Base-by-base conservation (phyloP, 2,888 invertebrate genomes). In the Cryptocephalus moraei region DNA sequence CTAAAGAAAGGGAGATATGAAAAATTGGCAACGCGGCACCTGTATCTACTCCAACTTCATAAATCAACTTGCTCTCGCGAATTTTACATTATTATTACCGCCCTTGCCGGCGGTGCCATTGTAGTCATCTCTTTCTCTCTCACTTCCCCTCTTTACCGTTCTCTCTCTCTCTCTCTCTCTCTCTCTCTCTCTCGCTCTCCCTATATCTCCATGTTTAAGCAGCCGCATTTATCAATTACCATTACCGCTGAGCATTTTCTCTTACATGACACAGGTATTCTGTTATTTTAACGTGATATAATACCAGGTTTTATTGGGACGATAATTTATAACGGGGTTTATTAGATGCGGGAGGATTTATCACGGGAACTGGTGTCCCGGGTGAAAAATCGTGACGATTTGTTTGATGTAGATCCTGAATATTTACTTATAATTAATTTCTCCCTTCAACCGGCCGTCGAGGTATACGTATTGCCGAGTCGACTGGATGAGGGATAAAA, bases 71-170 rank as follows among this genome's bases (percentile, higher is more conserved):
- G 41, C 32, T 53, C 53, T 48, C 50, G 46, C 52, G 53, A 55
- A 53, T 56, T 54, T 49, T 51, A 52, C 53, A 56, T 53, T 54
- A 53, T 53, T 54, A 54, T 53, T 52, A 49, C 49, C 41, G 44
- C 51, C 22, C 22, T 22, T 22, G 22, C 22, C 47, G 41, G 49
- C 49, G 46, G 39, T 51, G 49, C 47, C 49, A 52, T 50, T 51
- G 48, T 51, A 51, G 43, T 22, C 22, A 22, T 22, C 22, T 22
- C 22, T 22, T 22, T 22, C 22, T 22, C 22, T 22, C 22, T 22
- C 2, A n/a, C n/a, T n/a, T n/a, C n/a, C n/a, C n/a, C n/a, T n/a
- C n/a, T n/a, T n/a, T n/a, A n/a, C n/a, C n/a, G n/a, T n/a, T 6
- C 22, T 22, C 22, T 43, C 46, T 44, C 45, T 45, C 47, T 48